These are phyloP conservation scores for Hemistola chrysoprasaria DNA, from an alignment of 2,888 invertebrate species.

Conservation along the genomic window DNA sequence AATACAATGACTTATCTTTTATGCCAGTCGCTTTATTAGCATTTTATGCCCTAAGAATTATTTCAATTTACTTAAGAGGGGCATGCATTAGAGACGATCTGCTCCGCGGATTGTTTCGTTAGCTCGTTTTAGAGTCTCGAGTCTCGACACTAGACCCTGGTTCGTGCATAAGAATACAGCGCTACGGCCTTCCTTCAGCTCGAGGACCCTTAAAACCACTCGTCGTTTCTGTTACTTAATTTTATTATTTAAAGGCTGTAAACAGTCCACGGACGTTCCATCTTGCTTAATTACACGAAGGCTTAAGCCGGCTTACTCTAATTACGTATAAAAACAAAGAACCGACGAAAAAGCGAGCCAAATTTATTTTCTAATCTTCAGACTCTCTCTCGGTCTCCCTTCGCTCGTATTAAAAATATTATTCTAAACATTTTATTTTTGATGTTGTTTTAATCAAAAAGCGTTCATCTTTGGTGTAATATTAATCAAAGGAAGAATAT, in stretches of 20 bases:
- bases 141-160: no score
- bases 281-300: slow-evolving; percentile 72
- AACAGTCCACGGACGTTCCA: slow-evolving; percentile 33
- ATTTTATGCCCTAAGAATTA: no score
- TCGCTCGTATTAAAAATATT: slow-evolving; percentile 62
- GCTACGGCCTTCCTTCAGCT: no score
- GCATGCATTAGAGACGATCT: no score
- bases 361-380: slow-evolving; percentile 74
- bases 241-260: slow-evolving; percentile 29
- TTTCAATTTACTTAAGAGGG: no score
- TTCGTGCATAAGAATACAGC: no score
- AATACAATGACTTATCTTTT: no score
- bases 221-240: slow-evolving; percentile 16
- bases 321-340: slow-evolving; percentile 74
- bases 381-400: slow-evolving; percentile 35
- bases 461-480: slow-evolving; percentile 8
- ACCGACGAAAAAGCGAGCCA: slow-evolving; percentile 54
- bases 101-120: no score
- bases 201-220: slow-evolving; percentile 8
- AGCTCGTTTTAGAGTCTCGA: no score
- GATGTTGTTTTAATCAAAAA: slow-evolving; percentile 16
- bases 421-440: slow-evolving; percentile 51
- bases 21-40: no score
- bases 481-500: slow-evolving; percentile 17
- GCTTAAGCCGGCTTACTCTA: slow-evolving; percentile 61